Conservation (phyloP, 2,888 invertebrate species). For the Chymomyza fuscimana region DNA sequence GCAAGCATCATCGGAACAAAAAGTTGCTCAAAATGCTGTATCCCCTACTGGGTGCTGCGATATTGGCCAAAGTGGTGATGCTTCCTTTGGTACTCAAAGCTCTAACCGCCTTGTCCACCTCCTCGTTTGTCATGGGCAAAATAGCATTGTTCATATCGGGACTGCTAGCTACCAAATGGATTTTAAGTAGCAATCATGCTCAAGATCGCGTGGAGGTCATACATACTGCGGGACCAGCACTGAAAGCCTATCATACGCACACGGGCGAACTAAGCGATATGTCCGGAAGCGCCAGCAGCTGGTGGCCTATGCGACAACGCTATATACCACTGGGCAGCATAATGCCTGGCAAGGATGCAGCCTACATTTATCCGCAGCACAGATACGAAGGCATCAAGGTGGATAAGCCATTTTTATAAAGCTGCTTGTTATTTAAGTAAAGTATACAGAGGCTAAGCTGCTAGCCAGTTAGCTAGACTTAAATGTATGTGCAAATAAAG, state of each 20-base stretch:
- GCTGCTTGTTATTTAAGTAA: neutral
- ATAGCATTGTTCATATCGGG: slow-evolving; percentile 75
- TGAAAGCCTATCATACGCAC: slow-evolving; percentile 42
- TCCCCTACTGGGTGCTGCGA: slow-evolving; percentile 83
- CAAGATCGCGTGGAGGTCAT: slow-evolving; percentile 67
- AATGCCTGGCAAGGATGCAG: slow-evolving; percentile 40
- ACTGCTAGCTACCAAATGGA: slow-evolving; percentile 73
- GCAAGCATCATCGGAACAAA: slow-evolving; percentile 77
- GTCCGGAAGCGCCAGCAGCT: slow-evolving; percentile 57
- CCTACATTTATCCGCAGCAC: slow-evolving; percentile 39
- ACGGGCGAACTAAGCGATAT: slow-evolving; percentile 41
- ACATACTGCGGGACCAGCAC: slow-evolving; percentile 56
- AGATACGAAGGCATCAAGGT: slow-evolving; percentile 45
- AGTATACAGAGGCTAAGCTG: slow-evolving; percentile 1
- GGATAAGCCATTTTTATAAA: slow-evolving; percentile 69
- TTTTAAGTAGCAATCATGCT: slow-evolving; percentile 57
- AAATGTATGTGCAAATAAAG: slow-evolving; percentile 8
- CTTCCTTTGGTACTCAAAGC: slow-evolving; percentile 86
- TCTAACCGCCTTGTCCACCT: slow-evolving; percentile 84
- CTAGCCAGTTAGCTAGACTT: neutral
- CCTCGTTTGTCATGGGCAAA: slow-evolving; percentile 78
- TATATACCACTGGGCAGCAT: slow-evolving; percentile 61
- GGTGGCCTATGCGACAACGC: slow-evolving; percentile 55
- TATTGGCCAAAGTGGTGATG: slow-evolving; percentile 85
- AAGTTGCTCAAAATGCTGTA: slow-evolving; percentile 82